Evolutionary conservation across 2,888 invertebrate genomes (phyloP).

Genomic region (Marasmarcha lunaedactyla): DNA sequence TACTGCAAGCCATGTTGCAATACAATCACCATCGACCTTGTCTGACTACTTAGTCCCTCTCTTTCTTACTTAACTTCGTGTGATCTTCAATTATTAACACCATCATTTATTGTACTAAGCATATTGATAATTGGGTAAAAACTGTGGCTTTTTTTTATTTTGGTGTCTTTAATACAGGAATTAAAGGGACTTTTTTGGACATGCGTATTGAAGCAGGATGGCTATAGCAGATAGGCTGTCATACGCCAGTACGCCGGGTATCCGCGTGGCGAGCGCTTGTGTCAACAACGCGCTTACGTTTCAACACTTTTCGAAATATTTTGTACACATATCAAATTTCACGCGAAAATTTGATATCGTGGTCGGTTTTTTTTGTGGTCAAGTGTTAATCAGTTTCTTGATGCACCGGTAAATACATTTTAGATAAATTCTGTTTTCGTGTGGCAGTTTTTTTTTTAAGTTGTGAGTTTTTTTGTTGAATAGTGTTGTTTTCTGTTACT

Average conservation of each 20-base stretch:
- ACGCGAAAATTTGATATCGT: slow-evolving; percentile 66
- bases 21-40: slow-evolving; percentile 52
- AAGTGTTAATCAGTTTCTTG: slow-evolving; percentile 49
- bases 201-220: slow-evolving; percentile 61
- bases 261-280: slow-evolving; percentile 38
- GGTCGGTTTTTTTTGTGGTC: slow-evolving; percentile 51
- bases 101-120: neutral
- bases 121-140: no score
- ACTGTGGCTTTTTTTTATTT: neutral
- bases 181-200: slow-evolving; percentile 44
- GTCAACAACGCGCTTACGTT: slow-evolving; percentile 16
- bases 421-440: slow-evolving; percentile 19
- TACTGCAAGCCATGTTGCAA: slow-evolving; percentile 36
- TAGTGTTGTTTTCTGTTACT: slow-evolving; percentile 37
- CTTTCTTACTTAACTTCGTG: slow-evolving; percentile 21
- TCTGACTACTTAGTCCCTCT: slow-evolving; percentile 25
- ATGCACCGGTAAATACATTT: slow-evolving; percentile 37
- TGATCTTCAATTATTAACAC: neutral
- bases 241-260: slow-evolving; percentile 53
- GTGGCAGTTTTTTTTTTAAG: slow-evolving; percentile 31
- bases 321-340: slow-evolving; percentile 67
- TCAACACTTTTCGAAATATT: slow-evolving; percentile 22
- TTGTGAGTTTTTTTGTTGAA: slow-evolving; percentile 41
- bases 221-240: slow-evolving; percentile 34
- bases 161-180: neutral